phyloP scores from a whole-genome alignment of 2,888 invertebrate genomes.

The Tenodera sinensis region DNA sequence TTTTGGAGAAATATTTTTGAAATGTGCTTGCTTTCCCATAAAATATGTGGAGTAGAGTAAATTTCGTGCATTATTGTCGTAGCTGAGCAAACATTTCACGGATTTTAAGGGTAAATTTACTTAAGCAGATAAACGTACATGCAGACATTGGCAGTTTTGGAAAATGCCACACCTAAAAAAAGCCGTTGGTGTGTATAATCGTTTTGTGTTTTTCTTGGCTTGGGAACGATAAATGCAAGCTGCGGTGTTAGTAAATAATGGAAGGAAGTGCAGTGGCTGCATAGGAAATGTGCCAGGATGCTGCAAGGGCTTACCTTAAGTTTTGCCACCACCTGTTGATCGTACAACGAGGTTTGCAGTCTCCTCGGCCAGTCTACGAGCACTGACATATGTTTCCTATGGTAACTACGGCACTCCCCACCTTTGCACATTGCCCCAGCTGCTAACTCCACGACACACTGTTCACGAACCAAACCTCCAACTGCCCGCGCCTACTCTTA shows the following conservation, averaged over 20 bases:
- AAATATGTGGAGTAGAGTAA: too few species aligned
- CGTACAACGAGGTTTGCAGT: neutral
- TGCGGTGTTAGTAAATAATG: neutral
- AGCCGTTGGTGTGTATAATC: too few species aligned
- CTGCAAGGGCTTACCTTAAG: neutral
- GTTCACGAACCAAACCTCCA: neutral
- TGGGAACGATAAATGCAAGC: too few species aligned
- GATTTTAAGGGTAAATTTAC: too few species aligned
- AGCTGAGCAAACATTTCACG: too few species aligned
- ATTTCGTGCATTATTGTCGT: too few species aligned
- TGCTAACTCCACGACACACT: neutral
- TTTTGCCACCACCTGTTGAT: neutral
- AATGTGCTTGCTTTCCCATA: too few species aligned
- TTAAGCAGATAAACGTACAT: too few species aligned
- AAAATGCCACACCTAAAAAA: too few species aligned
- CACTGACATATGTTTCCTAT: neutral
- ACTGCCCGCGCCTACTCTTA: constrained; percentile 32
- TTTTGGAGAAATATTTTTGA: too few species aligned
- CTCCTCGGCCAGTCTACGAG: neutral
- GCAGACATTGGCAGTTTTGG: too few species aligned
- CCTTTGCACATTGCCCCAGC: neutral
- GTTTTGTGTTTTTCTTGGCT: too few species aligned
- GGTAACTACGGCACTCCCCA: neutral
- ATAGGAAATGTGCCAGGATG: neutral
- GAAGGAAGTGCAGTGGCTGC: neutral